Evolutionary conservation across 2,888 invertebrate species (phyloP), one percentile per base, ranked within the genome.

Genomic region (Cephonodes hylas): DNA sequence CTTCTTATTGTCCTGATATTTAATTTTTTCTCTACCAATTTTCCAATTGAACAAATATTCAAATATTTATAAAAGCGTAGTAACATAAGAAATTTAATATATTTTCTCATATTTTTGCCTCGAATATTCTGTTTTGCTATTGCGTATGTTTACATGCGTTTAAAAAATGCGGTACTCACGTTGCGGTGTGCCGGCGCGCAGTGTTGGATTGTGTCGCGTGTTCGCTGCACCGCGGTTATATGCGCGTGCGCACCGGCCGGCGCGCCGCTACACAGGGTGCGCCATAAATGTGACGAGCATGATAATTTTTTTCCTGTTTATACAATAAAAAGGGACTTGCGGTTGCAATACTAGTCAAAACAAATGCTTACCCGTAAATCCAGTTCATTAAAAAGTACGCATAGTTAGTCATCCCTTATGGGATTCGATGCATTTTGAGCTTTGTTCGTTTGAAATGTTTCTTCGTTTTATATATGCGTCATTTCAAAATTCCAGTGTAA

Each of bases 201-300:
- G 76, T 80, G 80, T 82, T 84, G 77, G 88, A 84, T 82, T 91
- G 91, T 81, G 80, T 74, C 74, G 67, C 66, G 66, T 44, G 61
- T 69, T 20, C 71, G 70, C 67, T 81, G 88, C 83, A 79, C 58
- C 78, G 71, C 76, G 65, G 83, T 89, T 91, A 72, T 91, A 91
- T 87, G 89, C 86, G 85, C 81, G 31, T 62, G 79, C 85, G 83
- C 84, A 71, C 63, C 63, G 63, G 65, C 69, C 59, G 61, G 59
- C 63, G 66, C 61, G 13, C 59, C 70, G 61, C 62, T 74, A 64
- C 76, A 88, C 79, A 88, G 89, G 87, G 83, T 90, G 91, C 70
- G 74, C 72, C 62, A 63, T 73, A 72, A 75, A 69, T 71, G 66
- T 66, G 64, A 66, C 69, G 57, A 34, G 69, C 68, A 70, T 63